Evolutionary conservation across 2,113 vertebrate genomes (phyloP).

Genomic region (Cisticola juncidis): DNA sequence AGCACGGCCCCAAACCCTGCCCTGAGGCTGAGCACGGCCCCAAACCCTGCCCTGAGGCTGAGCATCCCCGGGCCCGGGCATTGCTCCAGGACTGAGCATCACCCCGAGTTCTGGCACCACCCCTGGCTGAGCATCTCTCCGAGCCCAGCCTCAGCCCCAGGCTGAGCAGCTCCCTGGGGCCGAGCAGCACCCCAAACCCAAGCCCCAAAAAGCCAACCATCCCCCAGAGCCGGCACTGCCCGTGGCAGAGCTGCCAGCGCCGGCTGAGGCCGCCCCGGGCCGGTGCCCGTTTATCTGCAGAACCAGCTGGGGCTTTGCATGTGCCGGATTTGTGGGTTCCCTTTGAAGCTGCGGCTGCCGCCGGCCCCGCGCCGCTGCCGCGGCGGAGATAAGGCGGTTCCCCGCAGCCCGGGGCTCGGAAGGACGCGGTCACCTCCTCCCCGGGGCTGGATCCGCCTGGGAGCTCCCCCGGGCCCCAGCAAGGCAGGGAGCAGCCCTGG

Average conservation of each 20-base stretch:
- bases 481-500: neutral
- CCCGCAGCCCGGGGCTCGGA: neutral
- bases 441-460: neutral
- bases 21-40: neutral
- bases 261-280: accelerated
- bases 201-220: too few relatives aligned
- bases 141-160: too few relatives aligned
- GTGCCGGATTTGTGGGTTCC: constrained; percentile 58
- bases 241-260: neutral
- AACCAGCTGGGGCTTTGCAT: neutral
- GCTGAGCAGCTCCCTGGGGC: accelerated
- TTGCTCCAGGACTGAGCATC: accelerated
- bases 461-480: neutral
- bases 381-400: neutral
- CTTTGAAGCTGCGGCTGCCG: constrained; percentile 55
- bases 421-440: neutral
- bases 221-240: too few relatives aligned
- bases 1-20: neutral
- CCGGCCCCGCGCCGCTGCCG: constrained; percentile 2
- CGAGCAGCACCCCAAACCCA: accelerated
- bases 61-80: too few relatives aligned
- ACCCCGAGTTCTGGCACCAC: accelerated
- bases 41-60: neutral
- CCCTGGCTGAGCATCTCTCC: too few relatives aligned
- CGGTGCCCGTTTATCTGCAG: neutral